phyloP scores from a whole-genome alignment of 1,140 invertebrate species.

The Cardiocondyla obscurior region DNA sequence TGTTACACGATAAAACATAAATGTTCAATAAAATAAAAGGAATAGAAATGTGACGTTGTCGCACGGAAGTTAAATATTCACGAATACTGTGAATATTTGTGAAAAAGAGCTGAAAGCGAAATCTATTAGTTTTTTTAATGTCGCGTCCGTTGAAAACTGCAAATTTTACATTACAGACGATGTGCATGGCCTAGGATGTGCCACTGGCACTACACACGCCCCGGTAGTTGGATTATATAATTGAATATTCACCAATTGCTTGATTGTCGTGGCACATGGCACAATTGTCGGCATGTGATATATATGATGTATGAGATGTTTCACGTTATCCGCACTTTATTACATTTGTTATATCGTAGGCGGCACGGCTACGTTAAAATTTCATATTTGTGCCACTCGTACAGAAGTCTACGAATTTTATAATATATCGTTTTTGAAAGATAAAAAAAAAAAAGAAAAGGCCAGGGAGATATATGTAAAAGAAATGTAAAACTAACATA shows the following conservation, averaged over 20 bases:
- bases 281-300: constrained; percentile 74
- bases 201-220: constrained; percentile 40
- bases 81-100: too few relatives aligned
- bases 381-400: too few relatives aligned
- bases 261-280: constrained; percentile 81
- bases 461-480: not conserved
- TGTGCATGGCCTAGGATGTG: constrained; percentile 38
- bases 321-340: constrained; percentile 49
- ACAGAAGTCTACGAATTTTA: too few relatives aligned
- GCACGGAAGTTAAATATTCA: too few relatives aligned
- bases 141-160: not conserved
- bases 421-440: too few relatives aligned
- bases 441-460: not conserved
- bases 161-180: constrained; percentile 59
- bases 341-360: constrained; percentile 10
- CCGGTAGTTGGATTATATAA: constrained; percentile 81
- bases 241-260: constrained; percentile 83
- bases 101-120: too few relatives aligned
- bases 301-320: constrained; percentile 45
- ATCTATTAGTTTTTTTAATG: too few relatives aligned
- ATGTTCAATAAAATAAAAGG: not conserved
- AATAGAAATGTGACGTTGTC: not conserved
- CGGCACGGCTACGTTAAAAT: not conserved
- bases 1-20: not conserved
- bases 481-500: not conserved